These are phyloP conservation scores for Cossypha dichroa DNA, from an alignment of 2,797 vertebrate genomes.

Conservation along the genomic window DNA sequence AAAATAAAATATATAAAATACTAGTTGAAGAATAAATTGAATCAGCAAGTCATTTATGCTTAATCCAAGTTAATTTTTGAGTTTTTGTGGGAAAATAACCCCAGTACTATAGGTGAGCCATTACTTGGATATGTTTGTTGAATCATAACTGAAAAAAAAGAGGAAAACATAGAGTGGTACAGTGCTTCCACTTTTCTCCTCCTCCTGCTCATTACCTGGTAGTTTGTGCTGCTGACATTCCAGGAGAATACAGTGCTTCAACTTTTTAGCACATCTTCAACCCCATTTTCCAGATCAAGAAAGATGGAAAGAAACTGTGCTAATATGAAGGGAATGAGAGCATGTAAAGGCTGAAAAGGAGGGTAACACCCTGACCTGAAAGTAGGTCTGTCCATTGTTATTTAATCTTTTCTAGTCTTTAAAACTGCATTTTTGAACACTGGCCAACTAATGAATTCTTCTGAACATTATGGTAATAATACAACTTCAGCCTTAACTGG, in stretches of 20 bases:
- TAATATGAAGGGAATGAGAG: background rate
- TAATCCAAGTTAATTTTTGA: background rate
- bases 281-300: background rate
- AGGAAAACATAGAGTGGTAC: background rate
- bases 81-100: accelerated
- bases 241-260: background rate
- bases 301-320: background rate
- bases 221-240: background rate
- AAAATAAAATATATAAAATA: background rate
- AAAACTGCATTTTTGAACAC: background rate
- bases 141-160: background rate
- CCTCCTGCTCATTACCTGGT: accelerated
- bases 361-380: background rate
- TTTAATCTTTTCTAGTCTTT: background rate
- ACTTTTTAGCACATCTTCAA: background rate
- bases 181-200: background rate
- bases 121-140: background rate
- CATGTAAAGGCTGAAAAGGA: background rate
- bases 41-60: background rate
- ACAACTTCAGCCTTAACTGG: background rate
- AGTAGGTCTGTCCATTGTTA: background rate
- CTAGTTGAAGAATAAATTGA: background rate
- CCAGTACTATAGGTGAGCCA: accelerated
- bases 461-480: background rate
- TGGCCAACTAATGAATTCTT: background rate